These are phyloP conservation scores for Hippocampus abdominalis DNA, from an alignment of 2,113 vertebrate species.

Conservation along the genomic window DNA sequence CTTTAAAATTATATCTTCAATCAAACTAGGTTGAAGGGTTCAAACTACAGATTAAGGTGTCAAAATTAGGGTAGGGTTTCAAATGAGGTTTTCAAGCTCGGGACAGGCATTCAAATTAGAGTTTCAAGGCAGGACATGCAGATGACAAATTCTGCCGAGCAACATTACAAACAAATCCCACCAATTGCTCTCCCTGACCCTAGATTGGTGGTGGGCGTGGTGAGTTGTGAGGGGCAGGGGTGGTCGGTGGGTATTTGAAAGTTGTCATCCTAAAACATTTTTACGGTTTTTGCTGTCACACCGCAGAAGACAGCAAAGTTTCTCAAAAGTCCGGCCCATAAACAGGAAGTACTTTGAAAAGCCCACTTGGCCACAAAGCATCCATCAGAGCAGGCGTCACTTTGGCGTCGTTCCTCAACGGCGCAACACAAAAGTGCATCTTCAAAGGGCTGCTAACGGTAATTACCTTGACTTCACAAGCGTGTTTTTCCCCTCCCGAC, in stretches of 20 bases:
- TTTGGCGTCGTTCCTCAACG: background rate
- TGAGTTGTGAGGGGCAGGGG: background rate
- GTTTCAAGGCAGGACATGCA: background rate
- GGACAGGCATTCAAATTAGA: no score
- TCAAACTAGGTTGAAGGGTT: no score
- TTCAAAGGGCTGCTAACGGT: background rate
- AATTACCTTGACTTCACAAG: background rate
- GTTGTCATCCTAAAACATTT: background rate
- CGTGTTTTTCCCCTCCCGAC: background rate
- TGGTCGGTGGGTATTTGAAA: no score
- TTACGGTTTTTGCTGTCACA: background rate
- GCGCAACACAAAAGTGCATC: background rate
- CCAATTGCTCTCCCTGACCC: background rate
- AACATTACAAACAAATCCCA: no score
- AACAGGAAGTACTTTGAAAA: background rate
- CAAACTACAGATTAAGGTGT: background rate
- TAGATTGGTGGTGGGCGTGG: no score
- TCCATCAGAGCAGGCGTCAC: background rate
- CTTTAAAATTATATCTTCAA: no score
- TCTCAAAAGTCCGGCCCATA: background rate
- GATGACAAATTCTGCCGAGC: no score
- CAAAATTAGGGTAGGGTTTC: background rate
- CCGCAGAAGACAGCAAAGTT: background rate
- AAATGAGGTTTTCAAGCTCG: no score
- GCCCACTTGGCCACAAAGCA: background rate